Percentiles rank a stretch among this genome's conserved stretches.
phyloP scores from a whole-genome alignment of 1,140 invertebrate species.

The Harlomillsia oculata region DNA sequence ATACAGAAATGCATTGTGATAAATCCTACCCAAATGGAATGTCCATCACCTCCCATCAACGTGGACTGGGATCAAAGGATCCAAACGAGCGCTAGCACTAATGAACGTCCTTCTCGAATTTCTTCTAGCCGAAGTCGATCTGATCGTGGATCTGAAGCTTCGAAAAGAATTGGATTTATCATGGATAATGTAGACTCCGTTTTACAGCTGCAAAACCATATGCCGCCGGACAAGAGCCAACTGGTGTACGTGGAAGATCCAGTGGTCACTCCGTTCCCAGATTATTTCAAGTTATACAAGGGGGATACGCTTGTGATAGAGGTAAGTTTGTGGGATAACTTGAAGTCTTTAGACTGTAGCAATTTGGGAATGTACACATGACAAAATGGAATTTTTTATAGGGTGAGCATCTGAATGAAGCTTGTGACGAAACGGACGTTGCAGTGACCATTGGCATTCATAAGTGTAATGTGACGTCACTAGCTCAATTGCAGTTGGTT shows the following conservation, averaged over 20 bases:
- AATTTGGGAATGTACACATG: not conserved
- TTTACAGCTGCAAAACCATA: constrained; percentile 75
- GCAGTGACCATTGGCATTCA: constrained; percentile 80
- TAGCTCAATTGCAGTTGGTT: constrained; percentile 75
- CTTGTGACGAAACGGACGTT: constrained; percentile 85
- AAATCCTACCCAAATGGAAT: constrained; percentile 86
- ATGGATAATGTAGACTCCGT: constrained; percentile 92
- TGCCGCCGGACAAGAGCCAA: constrained; percentile 63
- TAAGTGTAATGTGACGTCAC: constrained; percentile 83
- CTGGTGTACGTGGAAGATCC: constrained; percentile 88
- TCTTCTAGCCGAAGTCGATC: constrained; percentile 28
- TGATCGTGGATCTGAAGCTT: constrained; percentile 21
- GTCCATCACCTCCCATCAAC: constrained; percentile 78
- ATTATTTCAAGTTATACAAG: constrained; percentile 77
- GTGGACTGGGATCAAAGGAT: constrained; percentile 38
- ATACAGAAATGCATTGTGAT: constrained; percentile 62
- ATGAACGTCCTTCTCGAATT: not conserved
- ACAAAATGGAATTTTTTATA: constrained; percentile 34
- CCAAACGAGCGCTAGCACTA: constrained; percentile 13
- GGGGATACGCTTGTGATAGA: constrained; percentile 92
- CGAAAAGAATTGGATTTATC: constrained; percentile 63
- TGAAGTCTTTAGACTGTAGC: not conserved
- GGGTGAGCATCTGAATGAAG: constrained; percentile 81
- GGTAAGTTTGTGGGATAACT: constrained; percentile 45
- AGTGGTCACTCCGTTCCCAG: constrained; percentile 74